These are phyloP conservation scores for Aleiodes leptofemur DNA, from an alignment of 2,888 invertebrate genomes.

Conservation along the genomic window DNA sequence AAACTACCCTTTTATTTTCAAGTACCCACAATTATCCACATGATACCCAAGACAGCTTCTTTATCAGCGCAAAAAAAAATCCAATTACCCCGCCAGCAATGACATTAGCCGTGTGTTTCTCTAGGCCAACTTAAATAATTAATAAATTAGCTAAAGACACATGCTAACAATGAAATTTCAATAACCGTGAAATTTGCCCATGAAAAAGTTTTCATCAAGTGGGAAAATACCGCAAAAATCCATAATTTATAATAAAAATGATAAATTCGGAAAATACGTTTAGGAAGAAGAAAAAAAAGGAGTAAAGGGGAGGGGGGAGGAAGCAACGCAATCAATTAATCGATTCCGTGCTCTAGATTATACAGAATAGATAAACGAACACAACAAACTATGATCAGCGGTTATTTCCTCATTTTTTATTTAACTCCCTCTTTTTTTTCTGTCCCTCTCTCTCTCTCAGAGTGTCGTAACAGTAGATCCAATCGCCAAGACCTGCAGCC, in stretches of 20 bases:
- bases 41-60: not conserved
- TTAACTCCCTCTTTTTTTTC: too few relatives aligned
- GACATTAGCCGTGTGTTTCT: slow-evolving; percentile 7
- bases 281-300: too few relatives aligned
- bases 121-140: slow-evolving; percentile 23
- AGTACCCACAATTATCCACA: not conserved
- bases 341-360: slow-evolving; percentile 35
- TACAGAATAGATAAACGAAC: slow-evolving; percentile 12
- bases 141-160: slow-evolving; percentile 16
- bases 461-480: slow-evolving; percentile 82
- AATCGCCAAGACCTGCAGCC: slow-evolving; percentile 77
- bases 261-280: too few relatives aligned
- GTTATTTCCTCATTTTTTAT: too few relatives aligned
- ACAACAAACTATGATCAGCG: not conserved
- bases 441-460: slow-evolving; percentile 76
- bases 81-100: not conserved
- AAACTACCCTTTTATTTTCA: not conserved
- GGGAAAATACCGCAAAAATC: not conserved
- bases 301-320: not conserved
- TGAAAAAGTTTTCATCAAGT: not conserved
- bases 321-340: slow-evolving; percentile 32
- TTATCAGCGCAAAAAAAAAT: not conserved
- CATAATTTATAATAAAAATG: not conserved
- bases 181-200: slow-evolving; percentile 1
- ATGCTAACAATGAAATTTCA: slow-evolving; percentile 6